These are phyloP conservation scores for Ichneumoninae sp. DNA, from an alignment of 2,888 invertebrate species.

Conservation along the genomic window DNA sequence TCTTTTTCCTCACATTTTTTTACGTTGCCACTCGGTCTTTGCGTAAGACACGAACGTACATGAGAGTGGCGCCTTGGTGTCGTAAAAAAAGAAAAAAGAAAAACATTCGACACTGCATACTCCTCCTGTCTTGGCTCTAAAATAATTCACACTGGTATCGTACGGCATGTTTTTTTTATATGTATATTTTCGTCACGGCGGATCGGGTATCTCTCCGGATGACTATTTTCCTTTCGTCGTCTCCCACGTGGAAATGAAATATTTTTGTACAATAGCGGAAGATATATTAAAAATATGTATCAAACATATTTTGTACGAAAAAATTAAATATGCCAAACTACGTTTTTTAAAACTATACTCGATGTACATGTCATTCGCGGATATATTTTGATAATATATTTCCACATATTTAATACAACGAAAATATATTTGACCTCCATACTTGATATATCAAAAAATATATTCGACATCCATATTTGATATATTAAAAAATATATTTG, in stretches of 20 bases:
- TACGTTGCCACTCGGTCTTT: constrained; percentile 5
- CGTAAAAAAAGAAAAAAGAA: constrained; percentile 8
- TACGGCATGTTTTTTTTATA: background rate
- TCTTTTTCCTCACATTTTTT: background rate
- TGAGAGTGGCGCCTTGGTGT: background rate
- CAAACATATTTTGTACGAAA: no score
- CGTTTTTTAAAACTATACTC: no score
- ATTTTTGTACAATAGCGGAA: background rate
- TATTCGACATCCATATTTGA: no score
- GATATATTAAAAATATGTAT: no score
- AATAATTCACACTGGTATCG: constrained; percentile 7
- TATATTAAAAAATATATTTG: no score
- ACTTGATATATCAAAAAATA: no score
- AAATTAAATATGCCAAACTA: no score
- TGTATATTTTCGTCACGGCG: constrained; percentile 14
- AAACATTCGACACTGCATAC: background rate
- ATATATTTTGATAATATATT: background rate
- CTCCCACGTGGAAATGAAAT: background rate
- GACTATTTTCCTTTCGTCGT: background rate
- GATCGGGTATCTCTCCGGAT: background rate
- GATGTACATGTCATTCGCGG: background rate
- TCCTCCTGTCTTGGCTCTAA: constrained; percentile 9
- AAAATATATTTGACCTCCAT: no score
- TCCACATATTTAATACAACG: no score
- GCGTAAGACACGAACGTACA: constrained; percentile 18